Conservation (phyloP, 1,140 invertebrate genomes). For the Homarus americanus region DNA sequence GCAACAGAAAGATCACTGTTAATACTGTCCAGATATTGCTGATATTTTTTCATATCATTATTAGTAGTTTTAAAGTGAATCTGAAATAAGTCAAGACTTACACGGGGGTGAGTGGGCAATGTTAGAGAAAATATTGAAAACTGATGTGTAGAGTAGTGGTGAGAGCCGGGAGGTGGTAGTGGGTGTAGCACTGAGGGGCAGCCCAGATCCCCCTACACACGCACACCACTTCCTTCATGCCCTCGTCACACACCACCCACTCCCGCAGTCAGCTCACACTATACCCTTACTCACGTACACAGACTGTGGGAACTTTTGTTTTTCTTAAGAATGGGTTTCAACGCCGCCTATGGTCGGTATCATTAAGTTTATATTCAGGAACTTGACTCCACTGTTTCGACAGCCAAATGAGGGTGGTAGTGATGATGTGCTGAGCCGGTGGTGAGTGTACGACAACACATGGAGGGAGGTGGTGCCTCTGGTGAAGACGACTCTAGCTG, state of each 20-base stretch:
- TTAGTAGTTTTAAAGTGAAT: neutral
- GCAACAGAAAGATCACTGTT: neutral
- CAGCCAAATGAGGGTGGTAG: neutral
- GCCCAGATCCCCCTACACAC: neutral
- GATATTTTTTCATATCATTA: neutral
- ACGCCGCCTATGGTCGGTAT: conserved; percentile 41
- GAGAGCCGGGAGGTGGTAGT: neutral
- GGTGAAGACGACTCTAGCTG: neutral
- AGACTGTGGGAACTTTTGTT: neutral
- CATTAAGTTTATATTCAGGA: neutral
- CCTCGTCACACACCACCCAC: neutral
- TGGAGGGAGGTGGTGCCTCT: neutral
- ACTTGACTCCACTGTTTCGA: neutral
- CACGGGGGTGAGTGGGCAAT: neutral
- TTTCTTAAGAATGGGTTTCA: conserved; percentile 1
- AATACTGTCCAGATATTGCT: neutral
- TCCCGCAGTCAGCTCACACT: neutral
- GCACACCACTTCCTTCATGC: neutral
- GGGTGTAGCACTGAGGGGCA: neutral
- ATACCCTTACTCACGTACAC: too few species aligned
- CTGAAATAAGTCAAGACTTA: neutral
- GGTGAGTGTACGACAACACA: neutral
- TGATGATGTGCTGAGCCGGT: neutral
- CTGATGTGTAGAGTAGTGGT: neutral
- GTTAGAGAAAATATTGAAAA: neutral